A percentile compares a stretch with the other conserved stretches of the same genome.
These are phyloP conservation scores for Tauraco erythrolophus DNA, from an alignment of 2,113 vertebrate genomes.

Conservation along the genomic window DNA sequence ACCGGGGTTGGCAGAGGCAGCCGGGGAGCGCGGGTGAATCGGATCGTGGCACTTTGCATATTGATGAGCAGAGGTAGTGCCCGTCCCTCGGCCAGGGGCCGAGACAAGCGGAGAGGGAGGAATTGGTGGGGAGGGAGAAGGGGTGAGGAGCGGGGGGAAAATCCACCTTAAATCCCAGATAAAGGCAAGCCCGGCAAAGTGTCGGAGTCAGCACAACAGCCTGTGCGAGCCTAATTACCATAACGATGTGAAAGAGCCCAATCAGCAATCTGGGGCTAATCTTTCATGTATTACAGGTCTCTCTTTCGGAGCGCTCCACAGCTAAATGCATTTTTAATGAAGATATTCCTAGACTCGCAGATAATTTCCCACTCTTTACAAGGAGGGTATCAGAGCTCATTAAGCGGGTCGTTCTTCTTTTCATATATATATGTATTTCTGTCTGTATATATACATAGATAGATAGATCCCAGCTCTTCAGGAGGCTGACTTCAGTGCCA, in stretches of 20 bases:
- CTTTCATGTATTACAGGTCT: slow-evolving; percentile 88
- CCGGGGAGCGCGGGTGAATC: not conserved
- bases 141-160: not conserved
- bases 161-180: slow-evolving; percentile 80
- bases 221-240: slow-evolving; percentile 81
- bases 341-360: slow-evolving; percentile 80
- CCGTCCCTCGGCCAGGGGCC: not conserved
- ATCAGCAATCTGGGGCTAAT: slow-evolving; percentile 88
- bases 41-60: not conserved
- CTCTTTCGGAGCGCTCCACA: slow-evolving; percentile 72
- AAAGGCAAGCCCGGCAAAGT: slow-evolving; percentile 77
- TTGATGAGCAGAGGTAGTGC: slow-evolving; percentile 13
- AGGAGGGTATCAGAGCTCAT: slow-evolving; percentile 73
- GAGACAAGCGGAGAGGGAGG: not conserved
- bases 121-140: not conserved
- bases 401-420: slow-evolving; percentile 69
- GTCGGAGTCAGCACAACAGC: slow-evolving; percentile 82
- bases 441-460: fast-evolving
- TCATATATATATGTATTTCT: not conserved
- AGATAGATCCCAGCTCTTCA: not conserved
- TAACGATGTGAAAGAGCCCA: slow-evolving; percentile 86
- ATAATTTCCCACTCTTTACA: slow-evolving; percentile 80
- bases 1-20: slow-evolving; percentile 59
- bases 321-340: slow-evolving; percentile 88
- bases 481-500: not conserved